A percentile compares a stretch with the other conserved stretches of the same genome.
Evolutionary conservation across 2,888 invertebrate genomes (phyloP).

Genomic region (Cheilosia grossa): DNA sequence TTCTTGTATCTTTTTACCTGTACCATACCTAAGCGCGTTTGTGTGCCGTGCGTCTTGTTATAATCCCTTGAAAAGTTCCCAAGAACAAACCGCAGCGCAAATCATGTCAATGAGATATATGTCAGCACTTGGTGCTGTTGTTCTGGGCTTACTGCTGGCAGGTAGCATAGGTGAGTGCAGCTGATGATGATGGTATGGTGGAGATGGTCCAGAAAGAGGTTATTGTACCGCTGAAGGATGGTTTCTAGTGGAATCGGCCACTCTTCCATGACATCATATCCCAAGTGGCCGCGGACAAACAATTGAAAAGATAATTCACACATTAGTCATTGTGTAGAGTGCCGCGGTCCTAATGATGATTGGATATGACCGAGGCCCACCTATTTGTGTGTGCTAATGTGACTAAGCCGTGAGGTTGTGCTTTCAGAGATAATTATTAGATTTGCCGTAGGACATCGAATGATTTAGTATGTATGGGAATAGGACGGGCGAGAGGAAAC

Average conservation of each 20-base stretch:
- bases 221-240: conserved; percentile 30
- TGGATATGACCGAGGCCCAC: conserved; percentile 22
- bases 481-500: conserved; percentile 13
- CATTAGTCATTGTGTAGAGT: conserved; percentile 46
- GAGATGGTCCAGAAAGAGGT: conserved; percentile 31
- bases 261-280: conserved; percentile 53
- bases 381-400: conserved; percentile 11
- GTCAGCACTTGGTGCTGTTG: conserved; percentile 31
- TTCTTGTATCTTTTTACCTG: background rate
- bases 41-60: conserved; percentile 29
- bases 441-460: conserved; percentile 48
- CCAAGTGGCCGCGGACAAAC: background rate
- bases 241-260: conserved; percentile 17
- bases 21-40: conserved; percentile 6
- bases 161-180: conserved; percentile 61
- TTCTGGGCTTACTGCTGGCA: conserved; percentile 45
- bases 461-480: conserved; percentile 30
- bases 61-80: conserved; percentile 23
- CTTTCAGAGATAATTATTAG: conserved; percentile 44
- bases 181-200: conserved; percentile 8
- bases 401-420: conserved; percentile 28
- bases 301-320: conserved; percentile 43
- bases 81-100: conserved; percentile 17
- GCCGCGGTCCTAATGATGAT: conserved; percentile 34
- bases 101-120: conserved; percentile 56